Conservation (phyloP, 2,888 invertebrate species). For the Megaustenia siamemsis region DNA sequence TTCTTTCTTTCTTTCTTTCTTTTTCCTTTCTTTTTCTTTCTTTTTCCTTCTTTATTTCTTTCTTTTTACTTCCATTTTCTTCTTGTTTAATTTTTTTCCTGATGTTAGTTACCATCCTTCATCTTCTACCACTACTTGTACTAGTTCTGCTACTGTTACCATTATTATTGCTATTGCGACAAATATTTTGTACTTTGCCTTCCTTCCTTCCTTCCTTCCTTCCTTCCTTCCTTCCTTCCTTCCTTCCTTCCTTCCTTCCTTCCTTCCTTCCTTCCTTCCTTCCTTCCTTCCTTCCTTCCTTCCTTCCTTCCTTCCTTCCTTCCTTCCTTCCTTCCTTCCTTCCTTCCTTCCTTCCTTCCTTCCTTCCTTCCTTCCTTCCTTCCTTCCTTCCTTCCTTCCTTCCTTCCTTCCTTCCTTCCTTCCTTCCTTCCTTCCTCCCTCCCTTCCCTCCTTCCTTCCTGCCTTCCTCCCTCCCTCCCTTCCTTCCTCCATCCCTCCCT, state of each 20-base stretch:
- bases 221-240: conserved; percentile 1
- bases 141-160: no score
- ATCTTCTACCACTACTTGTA: no score
- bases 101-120: no score
- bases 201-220: conserved; percentile 25
- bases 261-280: background rate
- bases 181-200: no score
- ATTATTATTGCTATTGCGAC: no score
- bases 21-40: no score
- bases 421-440: background rate
- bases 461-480: background rate
- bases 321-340: background rate
- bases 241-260: background rate
- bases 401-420: background rate
- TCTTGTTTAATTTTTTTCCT: no score
- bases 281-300: background rate
- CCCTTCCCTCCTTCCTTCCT: background rate
- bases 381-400: background rate
- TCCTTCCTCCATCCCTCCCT: background rate
- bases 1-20: no score
- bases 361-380: background rate
- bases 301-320: background rate
- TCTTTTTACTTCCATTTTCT: no score
- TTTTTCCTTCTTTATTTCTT: no score
- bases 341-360: background rate